Evolutionary conservation across 2,888 invertebrate genomes (phyloP), one percentile per base, ranked within the genome.

Genomic region (Diplolepis rosae): DNA sequence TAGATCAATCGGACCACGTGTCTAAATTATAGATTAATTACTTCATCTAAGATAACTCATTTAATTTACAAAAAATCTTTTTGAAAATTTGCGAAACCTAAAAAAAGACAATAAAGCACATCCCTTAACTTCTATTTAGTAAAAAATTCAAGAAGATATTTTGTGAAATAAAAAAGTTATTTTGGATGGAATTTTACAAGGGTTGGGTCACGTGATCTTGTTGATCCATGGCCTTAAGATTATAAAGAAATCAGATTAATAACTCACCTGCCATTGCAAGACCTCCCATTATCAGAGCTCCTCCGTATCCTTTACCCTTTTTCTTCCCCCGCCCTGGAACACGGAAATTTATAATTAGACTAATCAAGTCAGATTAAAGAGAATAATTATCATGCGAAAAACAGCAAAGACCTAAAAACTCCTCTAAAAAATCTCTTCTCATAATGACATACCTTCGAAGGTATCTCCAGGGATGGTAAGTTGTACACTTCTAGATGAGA

Each of bases 241-340:
- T 45, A 18, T 45, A 45, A 45, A 4, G 1, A 45, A 9, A n/a
- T 15, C 18, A 48, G 18, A 56, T 52, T 9, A 39, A 32, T 35
- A 69, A 30, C 39, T 76, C 77, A 88, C 89, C 92, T 74, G 92
- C 89, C 87, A 92, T 89, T 13, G 92, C 93, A 75, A 92, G 87
- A 73, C 92, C 92, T 70, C 91, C 92, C 89, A 92, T 90, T 89
- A 93, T 89, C 83, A 92, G 85, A 85, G 91, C 90, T 69, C 91
- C 90, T 56, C 88, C 89, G 79, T 85, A 85, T 68, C 88, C 87
- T 75, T 89, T 89, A 65, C 85, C 83, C 79, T 85, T 87, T 75
- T 91, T 91, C 85, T 90, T 91, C 77, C 80, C 80, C 74, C 92
- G 90, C 79, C 91, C 92, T 91, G 73, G 30, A 73, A 77, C 61